Evolutionary conservation across 2,888 invertebrate genomes (phyloP), one percentile per base, ranked within the genome.

Genomic region (Isotomurus palustris): DNA sequence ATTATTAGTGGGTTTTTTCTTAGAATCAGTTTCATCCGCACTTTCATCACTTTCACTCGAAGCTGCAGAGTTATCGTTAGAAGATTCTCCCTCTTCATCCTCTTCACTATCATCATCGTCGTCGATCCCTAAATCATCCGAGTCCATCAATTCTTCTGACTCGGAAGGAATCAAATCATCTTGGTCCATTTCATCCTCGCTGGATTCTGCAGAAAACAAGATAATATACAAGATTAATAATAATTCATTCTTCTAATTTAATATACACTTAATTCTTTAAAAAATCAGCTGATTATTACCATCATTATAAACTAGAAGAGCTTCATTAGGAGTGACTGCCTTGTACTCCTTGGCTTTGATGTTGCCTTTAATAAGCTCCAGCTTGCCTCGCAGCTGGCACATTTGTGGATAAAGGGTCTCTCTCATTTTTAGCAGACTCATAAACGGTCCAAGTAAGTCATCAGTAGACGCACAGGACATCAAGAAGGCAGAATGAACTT

Each of bases 381-480:
- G 75, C 45, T 84, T 79, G 4, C 85, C 85, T 69, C 79, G 78
- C 52, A 85, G 75, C 70, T 78, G 78, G 44, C 79, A 79, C 58
- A 84, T 73, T 44, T 80, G 79, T 2, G 78, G 74, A 51, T 82
- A 75, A 24, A 82, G 73, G 14, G 75, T 74, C 47, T 81, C 74
- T 66, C 84, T 75, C 5, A 78, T 78, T 66, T 83, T 80, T 60
- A 85, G 79, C 41, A 80, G 76, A 60, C 80, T 80, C 70, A 83
- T 75, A 61, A 83, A 76, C 2, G 81, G 79, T 12, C 78, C 77
- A 44, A 85, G 74, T 14, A 80, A 72, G 29, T 81, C 80, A 5
- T 79, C 76, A 29, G 83, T 74, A 52, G 82, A 80, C 3, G 83
- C 81, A 73, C 83, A 82, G 3, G 84, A 80, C 72, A 84, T 76